phyloP scores from a whole-genome alignment of 2,113 vertebrate species.

The Agapornis roseicollis region DNA sequence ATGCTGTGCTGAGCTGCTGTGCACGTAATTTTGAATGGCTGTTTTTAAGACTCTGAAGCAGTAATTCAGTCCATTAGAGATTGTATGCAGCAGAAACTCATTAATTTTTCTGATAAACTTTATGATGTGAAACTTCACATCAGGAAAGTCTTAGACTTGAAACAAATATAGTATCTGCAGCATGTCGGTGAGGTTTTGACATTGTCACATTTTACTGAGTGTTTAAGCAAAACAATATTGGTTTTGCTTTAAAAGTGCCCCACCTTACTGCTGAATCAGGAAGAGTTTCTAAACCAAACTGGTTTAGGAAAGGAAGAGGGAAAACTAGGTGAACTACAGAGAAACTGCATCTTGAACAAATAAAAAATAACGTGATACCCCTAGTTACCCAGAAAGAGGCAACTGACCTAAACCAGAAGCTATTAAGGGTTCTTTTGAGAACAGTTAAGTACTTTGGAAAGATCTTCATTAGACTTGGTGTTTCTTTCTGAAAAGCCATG shows the following conservation, averaged over 20 bases:
- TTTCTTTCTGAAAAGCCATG: neutral
- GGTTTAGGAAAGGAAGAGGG: neutral
- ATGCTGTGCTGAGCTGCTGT: neutral
- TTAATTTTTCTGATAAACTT: neutral
- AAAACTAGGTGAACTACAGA: neutral
- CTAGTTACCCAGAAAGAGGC: neutral
- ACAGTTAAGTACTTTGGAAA: neutral
- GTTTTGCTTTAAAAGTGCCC: neutral
- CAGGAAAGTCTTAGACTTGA: neutral
- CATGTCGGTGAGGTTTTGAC: neutral
- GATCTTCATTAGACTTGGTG: neutral
- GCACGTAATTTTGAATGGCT: neutral
- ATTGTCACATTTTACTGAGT: neutral
- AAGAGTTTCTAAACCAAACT: neutral
- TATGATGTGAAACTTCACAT: neutral
- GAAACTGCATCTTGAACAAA: neutral
- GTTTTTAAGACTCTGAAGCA: neutral
- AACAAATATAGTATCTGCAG: neutral
- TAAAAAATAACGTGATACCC: neutral
- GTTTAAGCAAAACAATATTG: rapidly evolving
- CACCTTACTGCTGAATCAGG: neutral
- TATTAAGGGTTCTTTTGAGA: neutral
- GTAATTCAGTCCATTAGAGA: neutral
- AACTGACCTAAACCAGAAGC: neutral
- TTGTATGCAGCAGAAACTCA: neutral